Evolutionary conservation across 1,140 invertebrate species (phyloP).

Genomic region (Drosophila sp.): DNA sequence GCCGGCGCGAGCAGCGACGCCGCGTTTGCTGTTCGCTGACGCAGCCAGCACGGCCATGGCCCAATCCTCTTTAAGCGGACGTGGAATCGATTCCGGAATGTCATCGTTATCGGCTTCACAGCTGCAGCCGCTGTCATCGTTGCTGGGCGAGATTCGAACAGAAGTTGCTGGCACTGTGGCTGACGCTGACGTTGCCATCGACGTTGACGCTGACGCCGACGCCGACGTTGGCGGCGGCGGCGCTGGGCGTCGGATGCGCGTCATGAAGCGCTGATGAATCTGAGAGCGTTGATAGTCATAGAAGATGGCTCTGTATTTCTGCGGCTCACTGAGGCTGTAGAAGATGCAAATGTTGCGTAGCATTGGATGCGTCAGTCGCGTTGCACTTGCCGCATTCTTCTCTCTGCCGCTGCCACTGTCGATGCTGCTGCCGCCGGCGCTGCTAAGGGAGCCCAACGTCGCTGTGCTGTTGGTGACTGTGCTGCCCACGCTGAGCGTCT

Average conservation of each 20-base stretch:
- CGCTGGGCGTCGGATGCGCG: conserved; percentile 59
- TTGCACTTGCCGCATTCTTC: neutral
- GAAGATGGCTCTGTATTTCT: conserved; percentile 74
- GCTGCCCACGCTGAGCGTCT: conserved; percentile 70
- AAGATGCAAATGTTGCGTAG: conserved; percentile 77
- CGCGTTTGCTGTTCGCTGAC: conserved; percentile 55
- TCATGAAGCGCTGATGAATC: conserved; percentile 64
- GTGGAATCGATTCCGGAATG: conserved; percentile 34
- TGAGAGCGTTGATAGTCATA: conserved; percentile 74
- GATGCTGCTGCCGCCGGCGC: conserved; percentile 40
- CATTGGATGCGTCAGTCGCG: conserved; percentile 54
- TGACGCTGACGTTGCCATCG: neutral
- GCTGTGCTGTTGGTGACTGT: conserved; percentile 78
- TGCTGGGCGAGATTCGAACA: conserved; percentile 20
- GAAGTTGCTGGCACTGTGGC: neutral
- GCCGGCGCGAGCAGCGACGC: conserved; percentile 49
- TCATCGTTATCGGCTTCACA: conserved; percentile 56
- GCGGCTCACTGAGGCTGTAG: conserved; percentile 68
- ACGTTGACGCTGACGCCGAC: neutral
- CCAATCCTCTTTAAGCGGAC: conserved; percentile 66
- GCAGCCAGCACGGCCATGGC: conserved; percentile 60
- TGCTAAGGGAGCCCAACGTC: conserved; percentile 70
- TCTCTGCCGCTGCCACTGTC: conserved; percentile 20
- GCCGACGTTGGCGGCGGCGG: conserved; percentile 26
- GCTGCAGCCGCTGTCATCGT: conserved; percentile 69